Evolutionary conservation across 2,888 invertebrate species (phyloP).

Genomic region (Hirtodrosophila duncani): DNA sequence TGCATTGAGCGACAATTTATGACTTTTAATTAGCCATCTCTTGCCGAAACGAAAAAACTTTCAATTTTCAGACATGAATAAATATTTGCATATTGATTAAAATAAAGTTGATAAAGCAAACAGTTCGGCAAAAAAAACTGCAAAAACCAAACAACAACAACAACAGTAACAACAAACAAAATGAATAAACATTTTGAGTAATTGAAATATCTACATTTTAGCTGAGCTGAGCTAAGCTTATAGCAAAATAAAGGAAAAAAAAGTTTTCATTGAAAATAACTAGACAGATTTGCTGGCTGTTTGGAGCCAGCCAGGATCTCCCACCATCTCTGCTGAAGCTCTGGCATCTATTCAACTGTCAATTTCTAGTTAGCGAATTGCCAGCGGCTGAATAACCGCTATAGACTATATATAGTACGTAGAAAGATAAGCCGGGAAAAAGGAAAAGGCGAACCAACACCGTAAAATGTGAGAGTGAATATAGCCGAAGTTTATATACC

Average conservation of each 20-base stretch:
- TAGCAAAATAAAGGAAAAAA: background rate
- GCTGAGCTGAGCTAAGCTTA: background rate
- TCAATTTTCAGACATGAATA: constrained; percentile 34
- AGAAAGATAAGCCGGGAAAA: constrained; percentile 9
- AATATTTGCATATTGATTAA: constrained; percentile 58
- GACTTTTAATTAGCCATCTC: constrained; percentile 59
- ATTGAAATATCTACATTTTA: background rate
- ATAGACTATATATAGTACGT: no score
- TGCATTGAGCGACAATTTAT: constrained; percentile 62
- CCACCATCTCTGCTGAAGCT: background rate
- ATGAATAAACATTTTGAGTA: constrained; percentile 11
- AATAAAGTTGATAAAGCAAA: constrained; percentile 17
- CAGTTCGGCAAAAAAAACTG: no score
- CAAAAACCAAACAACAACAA: no score
- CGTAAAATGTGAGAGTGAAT: no score
- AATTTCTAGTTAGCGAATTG: constrained; percentile 52
- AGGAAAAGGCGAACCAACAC: constrained; percentile 3
- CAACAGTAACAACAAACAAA: no score
- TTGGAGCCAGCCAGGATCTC: no score
- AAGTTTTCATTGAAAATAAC: no score
- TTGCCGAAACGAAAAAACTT: constrained; percentile 31
- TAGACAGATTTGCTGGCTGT: no score
- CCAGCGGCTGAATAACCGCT: constrained; percentile 29
- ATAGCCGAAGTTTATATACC: no score
- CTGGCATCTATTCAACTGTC: constrained; percentile 59